Conservation (phyloP, 2,888 invertebrate genomes). For the Lycophotia porphyrea region DNA sequence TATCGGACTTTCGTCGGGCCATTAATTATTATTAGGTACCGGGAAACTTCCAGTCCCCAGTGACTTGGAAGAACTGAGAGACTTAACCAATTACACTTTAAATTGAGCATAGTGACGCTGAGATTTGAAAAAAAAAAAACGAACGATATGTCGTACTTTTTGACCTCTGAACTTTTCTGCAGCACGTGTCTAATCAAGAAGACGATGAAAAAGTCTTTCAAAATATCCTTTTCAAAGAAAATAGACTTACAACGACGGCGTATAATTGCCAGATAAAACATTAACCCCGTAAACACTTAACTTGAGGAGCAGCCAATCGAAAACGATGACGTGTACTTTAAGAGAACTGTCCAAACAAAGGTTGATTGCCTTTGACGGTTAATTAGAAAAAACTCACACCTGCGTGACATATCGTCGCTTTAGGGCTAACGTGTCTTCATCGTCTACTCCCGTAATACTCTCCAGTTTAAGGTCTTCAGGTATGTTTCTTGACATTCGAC, state of each 20-base stretch:
- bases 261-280: neutral
- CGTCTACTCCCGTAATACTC: constrained; percentile 24
- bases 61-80: constrained; percentile 86
- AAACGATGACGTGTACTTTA: neutral
- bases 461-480: constrained; percentile 15
- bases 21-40: constrained; percentile 89
- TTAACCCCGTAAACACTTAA: neutral
- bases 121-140: constrained; percentile 72
- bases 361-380: neutral
- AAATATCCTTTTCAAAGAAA: neutral
- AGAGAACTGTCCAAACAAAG: neutral
- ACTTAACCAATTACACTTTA: constrained; percentile 84
- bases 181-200: neutral
- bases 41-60: constrained; percentile 82
- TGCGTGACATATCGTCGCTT: constrained; percentile 60
- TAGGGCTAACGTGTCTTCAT: constrained; percentile 31
- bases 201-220: neutral
- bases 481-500: constrained; percentile 54
- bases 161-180: neutral
- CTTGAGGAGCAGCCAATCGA: neutral
- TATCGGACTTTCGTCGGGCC: constrained; percentile 88
- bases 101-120: constrained; percentile 70
- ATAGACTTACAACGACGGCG: neutral
- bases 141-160: constrained; percentile 30
- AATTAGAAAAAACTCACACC: constrained; percentile 55